phyloP scores from a whole-genome alignment of 2,113 vertebrate genomes.

The Empidonax alnorum region DNA sequence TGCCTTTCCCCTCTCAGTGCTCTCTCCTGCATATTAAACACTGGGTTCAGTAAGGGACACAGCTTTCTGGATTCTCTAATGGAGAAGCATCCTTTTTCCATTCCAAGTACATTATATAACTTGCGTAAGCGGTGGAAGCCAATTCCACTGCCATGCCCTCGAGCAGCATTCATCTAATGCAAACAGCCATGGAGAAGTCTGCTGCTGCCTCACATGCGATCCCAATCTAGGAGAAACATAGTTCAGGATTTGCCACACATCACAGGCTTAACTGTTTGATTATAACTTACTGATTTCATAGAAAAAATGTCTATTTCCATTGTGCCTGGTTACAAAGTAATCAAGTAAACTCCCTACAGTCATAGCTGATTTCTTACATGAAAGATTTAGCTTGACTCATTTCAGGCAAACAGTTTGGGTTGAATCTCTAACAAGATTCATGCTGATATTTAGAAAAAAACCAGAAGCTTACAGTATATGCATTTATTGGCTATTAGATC shows the following conservation, averaged over 20 bases:
- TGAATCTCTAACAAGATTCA: not conserved
- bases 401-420: not conserved
- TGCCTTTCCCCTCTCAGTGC: not conserved
- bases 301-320: constrained; percentile 1
- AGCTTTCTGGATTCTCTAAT: constrained; percentile 35
- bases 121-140: not conserved
- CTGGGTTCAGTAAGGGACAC: constrained; percentile 50
- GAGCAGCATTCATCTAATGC: constrained; percentile 19
- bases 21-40: constrained; percentile 62
- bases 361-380: not conserved
- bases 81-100: constrained; percentile 30
- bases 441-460: constrained; percentile 6
- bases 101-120: constrained; percentile 54
- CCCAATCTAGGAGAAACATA: constrained; percentile 16
- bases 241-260: constrained; percentile 27
- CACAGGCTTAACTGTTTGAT: constrained; percentile 35
- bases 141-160: constrained; percentile 16
- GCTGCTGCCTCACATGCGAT: not conserved
- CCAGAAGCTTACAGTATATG: not conserved
- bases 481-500: not conserved
- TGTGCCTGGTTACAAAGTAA: not conserved
- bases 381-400: constrained; percentile 1
- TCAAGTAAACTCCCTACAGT: not conserved
- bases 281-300: not conserved
- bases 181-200: constrained; percentile 35